Evolutionary conservation across 92 coral and sea anemone species (phyloP).

Genomic region (Epizoanthus stellaris): DNA sequence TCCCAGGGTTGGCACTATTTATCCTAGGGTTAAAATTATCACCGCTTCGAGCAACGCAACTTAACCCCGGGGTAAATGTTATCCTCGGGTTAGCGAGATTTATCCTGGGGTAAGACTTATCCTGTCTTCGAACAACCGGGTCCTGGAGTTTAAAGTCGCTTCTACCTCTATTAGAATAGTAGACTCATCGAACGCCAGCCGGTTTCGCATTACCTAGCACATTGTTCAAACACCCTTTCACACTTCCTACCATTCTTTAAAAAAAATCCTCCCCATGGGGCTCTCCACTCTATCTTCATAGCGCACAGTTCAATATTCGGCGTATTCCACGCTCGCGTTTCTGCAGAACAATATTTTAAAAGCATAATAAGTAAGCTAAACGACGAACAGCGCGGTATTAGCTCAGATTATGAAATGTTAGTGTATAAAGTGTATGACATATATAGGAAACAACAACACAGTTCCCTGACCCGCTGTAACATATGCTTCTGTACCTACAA

Average conservation of each 20-base stretch:
- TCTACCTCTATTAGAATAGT: slow-evolving; percentile 41
- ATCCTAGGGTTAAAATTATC: too few species aligned
- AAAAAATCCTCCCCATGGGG: slow-evolving; percentile 41
- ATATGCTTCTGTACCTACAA: not conserved
- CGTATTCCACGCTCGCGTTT: too few species aligned
- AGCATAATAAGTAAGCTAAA: too few species aligned
- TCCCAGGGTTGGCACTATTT: too few species aligned
- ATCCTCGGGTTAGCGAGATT: too few species aligned
- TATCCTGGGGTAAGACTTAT: too few species aligned
- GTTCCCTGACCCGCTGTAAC: not conserved
- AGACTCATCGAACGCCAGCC: slow-evolving; percentile 40
- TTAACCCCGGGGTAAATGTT: too few species aligned
- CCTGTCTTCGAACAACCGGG: too few species aligned
- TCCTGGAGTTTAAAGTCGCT: slow-evolving; percentile 37
- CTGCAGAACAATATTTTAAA: too few species aligned
- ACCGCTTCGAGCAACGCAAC: too few species aligned
- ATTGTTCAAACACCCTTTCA: slow-evolving; percentile 43
- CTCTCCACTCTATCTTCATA: not conserved
- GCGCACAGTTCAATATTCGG: too few species aligned
- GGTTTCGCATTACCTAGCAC: slow-evolving; percentile 38
- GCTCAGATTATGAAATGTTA: not conserved
- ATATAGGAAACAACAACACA: not conserved
- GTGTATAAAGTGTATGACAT: not conserved
- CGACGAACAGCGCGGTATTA: not conserved
- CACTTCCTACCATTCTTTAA: slow-evolving; percentile 46